Evolutionary conservation across 2,888 invertebrate genomes (phyloP), one percentile per base, ranked within the genome.

Genomic region (Corbicula japonica): DNA sequence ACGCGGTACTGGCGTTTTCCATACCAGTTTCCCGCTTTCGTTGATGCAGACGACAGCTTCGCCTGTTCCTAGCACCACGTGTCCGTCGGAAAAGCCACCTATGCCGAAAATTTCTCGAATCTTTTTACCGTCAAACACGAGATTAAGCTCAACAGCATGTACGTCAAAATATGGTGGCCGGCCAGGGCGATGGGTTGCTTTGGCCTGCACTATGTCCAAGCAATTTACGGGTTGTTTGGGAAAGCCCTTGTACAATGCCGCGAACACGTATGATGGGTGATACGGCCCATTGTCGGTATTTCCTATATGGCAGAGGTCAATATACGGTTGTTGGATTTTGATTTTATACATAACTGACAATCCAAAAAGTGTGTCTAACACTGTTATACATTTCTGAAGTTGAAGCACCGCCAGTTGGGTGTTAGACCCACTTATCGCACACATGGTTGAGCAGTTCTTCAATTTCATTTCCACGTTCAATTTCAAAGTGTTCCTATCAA

Each of bases 211-310:
- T 26, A 79, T 48, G 41, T 83, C 83, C 0, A 83, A 32, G 23
- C 76, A 76, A 56, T 63, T 79, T 1, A 74, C 60, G n/a, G 83
- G 83, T 6, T 58, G 73, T 32, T 61, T 74, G 0, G 68, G 68
- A 12, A 56, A 73, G 6, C 73, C 70, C 46, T 68, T 65, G 58
- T 76, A 83, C 8, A 66, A 34, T 0, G 74, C 70, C n/a, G 83
- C 83, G 60, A 83, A 83, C 18, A 79, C 62, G 30, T 65, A 83
- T 0, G 83, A 76, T 0, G 83, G 83, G 23, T 83, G 79, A 6
- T 58, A 32, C 0, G 83, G 83, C 2, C 83, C 83, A 3, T 65
- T 60, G 48, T 76, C 76, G 23, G 69, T 46, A 15, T 70, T 71
- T 35, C 60, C 74, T 38, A 83, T 69, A 46, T 79, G 70, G 28